A percentile compares a stretch with the other conserved stretches of the same genome.
These are phyloP conservation scores for Hystrix brachyura DNA, from an alignment of 2,113 vertebrate genomes.

Conservation along the genomic window DNA sequence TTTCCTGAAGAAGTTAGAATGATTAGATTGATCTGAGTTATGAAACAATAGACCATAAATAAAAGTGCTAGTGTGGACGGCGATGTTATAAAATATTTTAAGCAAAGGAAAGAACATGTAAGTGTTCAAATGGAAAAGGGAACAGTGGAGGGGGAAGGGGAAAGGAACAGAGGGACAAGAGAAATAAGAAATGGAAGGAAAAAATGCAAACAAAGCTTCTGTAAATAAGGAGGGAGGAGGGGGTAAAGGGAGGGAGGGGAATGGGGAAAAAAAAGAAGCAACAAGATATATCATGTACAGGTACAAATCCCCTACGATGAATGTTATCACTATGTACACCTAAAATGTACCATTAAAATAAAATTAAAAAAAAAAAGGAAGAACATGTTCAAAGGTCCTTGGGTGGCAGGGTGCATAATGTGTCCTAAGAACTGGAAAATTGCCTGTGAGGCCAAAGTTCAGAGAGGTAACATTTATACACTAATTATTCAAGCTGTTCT, in stretches of 20 bases:
- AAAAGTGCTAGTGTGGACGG: neutral
- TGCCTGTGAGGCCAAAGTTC: slow-evolving; percentile 41
- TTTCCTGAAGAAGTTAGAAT: neutral
- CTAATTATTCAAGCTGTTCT: slow-evolving; percentile 9
- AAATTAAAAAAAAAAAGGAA: neutral
- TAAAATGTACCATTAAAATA: too few species aligned
- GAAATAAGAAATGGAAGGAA: too few species aligned
- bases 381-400: neutral
- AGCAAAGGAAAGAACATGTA: neutral
- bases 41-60: slow-evolving; percentile 16
- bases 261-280: neutral
- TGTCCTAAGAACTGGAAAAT: slow-evolving; percentile 20
- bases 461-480: slow-evolving; percentile 26
- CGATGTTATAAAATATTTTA: neutral
- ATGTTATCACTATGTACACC: too few species aligned
- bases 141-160: too few species aligned
- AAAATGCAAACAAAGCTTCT: too few species aligned
- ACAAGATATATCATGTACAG: too few species aligned
- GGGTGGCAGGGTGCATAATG: neutral
- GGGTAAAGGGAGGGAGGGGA: neutral
- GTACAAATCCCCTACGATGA: too few species aligned
- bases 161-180: too few species aligned
- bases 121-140: too few species aligned
- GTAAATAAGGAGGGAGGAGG: neutral
- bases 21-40: neutral